A percentile compares a stretch with the other conserved stretches of the same genome.
phyloP scores from a whole-genome alignment of 1,140 invertebrate species.

The Diachasmimorpha longicaudata region DNA sequence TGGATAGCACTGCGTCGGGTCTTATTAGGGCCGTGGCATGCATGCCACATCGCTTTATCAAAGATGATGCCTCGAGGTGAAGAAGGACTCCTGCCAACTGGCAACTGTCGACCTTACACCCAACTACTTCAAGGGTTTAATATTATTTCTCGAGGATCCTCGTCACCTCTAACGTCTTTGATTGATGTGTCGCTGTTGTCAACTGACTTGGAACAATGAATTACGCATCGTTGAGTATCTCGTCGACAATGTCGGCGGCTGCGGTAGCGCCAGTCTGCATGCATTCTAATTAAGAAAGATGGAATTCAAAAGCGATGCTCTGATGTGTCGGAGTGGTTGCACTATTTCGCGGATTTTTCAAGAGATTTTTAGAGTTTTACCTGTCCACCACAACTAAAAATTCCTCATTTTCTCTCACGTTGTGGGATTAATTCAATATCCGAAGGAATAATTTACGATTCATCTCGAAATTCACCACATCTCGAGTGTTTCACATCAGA shows the following conservation, averaged over 20 bases:
- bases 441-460: no score
- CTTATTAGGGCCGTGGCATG: conserved; percentile 21
- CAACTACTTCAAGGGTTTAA: background rate
- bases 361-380: no score
- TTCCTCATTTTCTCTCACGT: no score
- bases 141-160: background rate
- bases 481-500: background rate
- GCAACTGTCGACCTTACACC: conserved; percentile 3
- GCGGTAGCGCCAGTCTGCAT: background rate
- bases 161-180: background rate
- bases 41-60: conserved; percentile 21
- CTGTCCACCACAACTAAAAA: no score
- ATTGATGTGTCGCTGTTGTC: background rate
- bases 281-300: background rate
- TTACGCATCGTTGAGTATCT: conserved; percentile 7
- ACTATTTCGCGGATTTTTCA: no score
- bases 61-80: conserved; percentile 16
- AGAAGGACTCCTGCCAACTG: conserved; percentile 11
- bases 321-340: no score
- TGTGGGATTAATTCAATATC: no score
- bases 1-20: conserved; percentile 1
- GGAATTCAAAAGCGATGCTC: no score
- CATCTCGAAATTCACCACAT: background rate
- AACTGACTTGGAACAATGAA: conserved; percentile 18
- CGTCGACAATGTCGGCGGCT: background rate